Evolutionary conservation across 2,888 invertebrate genomes (phyloP), one percentile per base, ranked within the genome.

Genomic region (Brachycybe producta): DNA sequence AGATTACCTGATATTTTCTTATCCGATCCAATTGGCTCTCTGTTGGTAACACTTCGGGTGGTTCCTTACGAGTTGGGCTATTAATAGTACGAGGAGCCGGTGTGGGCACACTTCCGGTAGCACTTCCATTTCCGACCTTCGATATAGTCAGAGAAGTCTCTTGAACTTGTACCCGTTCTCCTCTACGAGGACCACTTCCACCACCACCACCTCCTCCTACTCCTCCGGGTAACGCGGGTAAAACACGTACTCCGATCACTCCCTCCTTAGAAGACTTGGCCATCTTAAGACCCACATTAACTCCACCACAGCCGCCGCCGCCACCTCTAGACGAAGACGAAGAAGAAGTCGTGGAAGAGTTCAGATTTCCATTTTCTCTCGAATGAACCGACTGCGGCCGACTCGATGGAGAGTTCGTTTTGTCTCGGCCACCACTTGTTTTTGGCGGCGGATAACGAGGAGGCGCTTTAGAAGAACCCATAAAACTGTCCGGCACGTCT

Each of bases 401-500:
- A 55, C 52, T 55, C 58, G 49, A 84, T 84, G 43, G 85, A 30
- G 19, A 5, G 5, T 5, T 19, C 36, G n/a, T n/a, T n/a, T 36
- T 36, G 15, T 17, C 24, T 40, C 45, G 7, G 24, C 50, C 21
- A n/a, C n/a, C n/a, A 32, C 43, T 28, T 30, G 40, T 35, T 46
- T 57, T 57, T 5, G 58, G 59, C 19, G 61, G 60, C 7, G 69
- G 69, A 52, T 86, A 90, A 62, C 87, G 76, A 34, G 90, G 91
- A 38, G 88, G 86, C 57, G 87, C 87, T 73, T 91, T 91, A 70
- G 83, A 84, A 63, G 84, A 75, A 59, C 84, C 87, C 64, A 88
- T 80, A 74, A 91, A 91, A 62, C 82, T 83, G 68, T 91, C 91
- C 64, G 95, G 95, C 63, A 92, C 92, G 73, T 95, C 95, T 69